Base-by-base conservation (phyloP, 2,113 vertebrate species). In the Cyanistes caeruleus region DNA sequence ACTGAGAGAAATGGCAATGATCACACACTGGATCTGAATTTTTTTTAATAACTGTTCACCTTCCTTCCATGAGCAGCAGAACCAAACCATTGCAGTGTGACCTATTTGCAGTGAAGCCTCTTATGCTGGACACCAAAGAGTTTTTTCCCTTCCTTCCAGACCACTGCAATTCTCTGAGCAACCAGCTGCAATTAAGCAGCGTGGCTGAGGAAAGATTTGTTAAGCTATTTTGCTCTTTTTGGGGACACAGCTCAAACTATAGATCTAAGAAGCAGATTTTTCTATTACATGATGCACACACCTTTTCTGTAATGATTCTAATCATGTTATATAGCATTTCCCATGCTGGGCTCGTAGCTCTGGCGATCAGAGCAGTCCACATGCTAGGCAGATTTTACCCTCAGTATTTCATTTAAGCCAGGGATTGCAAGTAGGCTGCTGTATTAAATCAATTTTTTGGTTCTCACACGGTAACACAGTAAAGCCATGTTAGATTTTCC, bases 381-480 rank as follows among this genome's bases (percentile, higher is more conserved):
- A 7, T 3, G 7, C 53, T 22, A 73, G 75, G 76, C 22, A 76
- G 62, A 92, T 89, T 96, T 91, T 83, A 83, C 46, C 46, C 56
- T 62, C 73, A 49, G 16, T 64, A 58, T 53, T 85, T 87, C 82
- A 85, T 55, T 95, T 93, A 89, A 93, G 70, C 82, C 63, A 49
- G 46, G 90, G 89, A 95, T 73, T 94, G 63, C 46, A 62, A 96
- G 39, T 63, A 89, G 78, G 52, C 62, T 88, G 74, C 87, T 91
- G 89, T 51, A 87, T 63, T 79, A 94, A 94, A 96, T 96, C 70
- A 60, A 85, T 89, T 91, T 93, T 93, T 90, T 89, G 65, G 70
- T 87, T 94, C 81, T 96, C 81, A 44, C 33, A n/a, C 1, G 5
- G 67, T 64, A 81, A 87, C 49, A 55, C 46, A 73, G 65, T 80